phyloP scores from a whole-genome alignment of 2,888 invertebrate species.

The Podabrus alpinus region DNA sequence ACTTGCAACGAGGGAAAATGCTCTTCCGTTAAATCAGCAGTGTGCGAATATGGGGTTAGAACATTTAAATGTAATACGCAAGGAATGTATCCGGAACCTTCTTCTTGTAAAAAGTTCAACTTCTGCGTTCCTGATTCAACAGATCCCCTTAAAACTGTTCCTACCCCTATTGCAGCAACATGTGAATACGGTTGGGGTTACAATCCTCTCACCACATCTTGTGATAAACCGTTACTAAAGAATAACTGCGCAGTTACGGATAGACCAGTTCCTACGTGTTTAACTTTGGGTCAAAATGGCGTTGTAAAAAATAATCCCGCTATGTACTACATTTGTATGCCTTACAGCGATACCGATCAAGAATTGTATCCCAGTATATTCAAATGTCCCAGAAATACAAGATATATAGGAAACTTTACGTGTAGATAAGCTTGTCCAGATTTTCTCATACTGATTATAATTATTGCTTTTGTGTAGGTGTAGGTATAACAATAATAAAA shows the following conservation, averaged over 20 bases:
- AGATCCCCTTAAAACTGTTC: neutral
- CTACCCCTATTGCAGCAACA: neutral
- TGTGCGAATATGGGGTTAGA: neutral
- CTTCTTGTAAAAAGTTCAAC: conserved; percentile 1
- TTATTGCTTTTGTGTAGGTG: too few species aligned
- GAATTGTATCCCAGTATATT: neutral
- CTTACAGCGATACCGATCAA: neutral
- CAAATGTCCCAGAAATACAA: neutral
- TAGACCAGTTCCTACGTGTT: neutral
- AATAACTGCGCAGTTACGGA: neutral
- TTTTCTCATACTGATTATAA: too few species aligned
- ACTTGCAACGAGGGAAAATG: neutral
- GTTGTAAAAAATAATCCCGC: neutral
- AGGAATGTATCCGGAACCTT: conserved; percentile 9
- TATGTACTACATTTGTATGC: neutral
- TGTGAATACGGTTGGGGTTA: neutral
- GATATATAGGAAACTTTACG: neutral
- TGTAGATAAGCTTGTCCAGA: neutral
- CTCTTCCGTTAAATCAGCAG: neutral
- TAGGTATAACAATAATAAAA: too few species aligned
- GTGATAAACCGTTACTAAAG: neutral
- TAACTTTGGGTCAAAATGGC: neutral
- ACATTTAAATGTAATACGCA: neutral
- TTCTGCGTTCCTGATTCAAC: neutral
- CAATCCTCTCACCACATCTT: neutral